A percentile compares a stretch with the other conserved stretches of the same genome.
These are phyloP conservation scores for Stratiomys singularior DNA, from an alignment of 2,888 invertebrate genomes.

Conservation along the genomic window DNA sequence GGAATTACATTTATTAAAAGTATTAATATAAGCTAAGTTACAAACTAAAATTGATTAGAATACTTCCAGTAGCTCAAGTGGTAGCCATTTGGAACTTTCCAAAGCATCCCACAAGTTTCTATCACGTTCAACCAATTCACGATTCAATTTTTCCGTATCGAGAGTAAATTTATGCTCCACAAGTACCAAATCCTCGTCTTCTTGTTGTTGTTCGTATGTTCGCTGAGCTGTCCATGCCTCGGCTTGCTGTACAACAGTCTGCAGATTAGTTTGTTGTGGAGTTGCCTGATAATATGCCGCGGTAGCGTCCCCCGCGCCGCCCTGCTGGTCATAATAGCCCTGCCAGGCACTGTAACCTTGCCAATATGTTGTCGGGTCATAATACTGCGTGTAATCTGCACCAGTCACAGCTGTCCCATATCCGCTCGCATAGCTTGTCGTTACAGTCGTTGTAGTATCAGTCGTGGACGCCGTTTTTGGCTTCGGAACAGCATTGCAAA, in stretches of 20 bases:
- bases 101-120: constrained; percentile 82
- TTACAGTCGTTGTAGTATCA: constrained; percentile 61
- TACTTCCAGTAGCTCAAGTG: constrained; percentile 78
- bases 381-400: constrained; percentile 78
- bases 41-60: constrained; percentile 61
- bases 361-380: constrained; percentile 87
- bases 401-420: constrained; percentile 55
- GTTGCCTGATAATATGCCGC: constrained; percentile 64
- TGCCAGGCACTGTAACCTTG: constrained; percentile 87
- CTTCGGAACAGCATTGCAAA: constrained; percentile 92
- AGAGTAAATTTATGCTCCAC: constrained; percentile 82
- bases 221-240: constrained; percentile 68
- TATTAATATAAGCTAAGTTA: background rate
- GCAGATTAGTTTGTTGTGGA: constrained; percentile 57
- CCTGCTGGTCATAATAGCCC: constrained; percentile 72
- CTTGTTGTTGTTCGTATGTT: constrained; percentile 61
- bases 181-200: constrained; percentile 77
- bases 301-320: constrained; percentile 55
- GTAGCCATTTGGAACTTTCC: constrained; percentile 86
- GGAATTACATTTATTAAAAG: no score
- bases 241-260: constrained; percentile 64
- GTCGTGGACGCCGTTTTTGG: constrained; percentile 71
- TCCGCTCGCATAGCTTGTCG: constrained; percentile 60
- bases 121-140: constrained; percentile 80
- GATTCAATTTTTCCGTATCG: constrained; percentile 81